Evolutionary conservation across 2,797 vertebrate species (phyloP).

Genomic region (Lycodopsis pacificus): DNA sequence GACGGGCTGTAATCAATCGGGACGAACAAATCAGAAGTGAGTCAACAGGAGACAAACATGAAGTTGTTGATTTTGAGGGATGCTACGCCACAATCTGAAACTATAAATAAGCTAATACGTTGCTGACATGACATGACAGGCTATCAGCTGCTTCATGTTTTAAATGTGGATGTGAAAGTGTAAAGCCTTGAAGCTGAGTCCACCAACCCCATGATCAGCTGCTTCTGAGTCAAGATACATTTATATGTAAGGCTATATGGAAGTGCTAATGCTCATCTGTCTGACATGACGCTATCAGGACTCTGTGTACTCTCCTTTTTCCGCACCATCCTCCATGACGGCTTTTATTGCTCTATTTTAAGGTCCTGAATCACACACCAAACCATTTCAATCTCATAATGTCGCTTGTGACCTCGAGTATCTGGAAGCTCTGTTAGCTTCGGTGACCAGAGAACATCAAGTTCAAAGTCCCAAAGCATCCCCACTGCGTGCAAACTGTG

Average conservation of each 20-base stretch:
- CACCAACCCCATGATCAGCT: neutral
- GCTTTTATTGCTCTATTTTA: slow-evolving; percentile 35
- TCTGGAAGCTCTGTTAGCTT: slow-evolving; percentile 19
- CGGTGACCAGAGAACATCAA: slow-evolving; percentile 14
- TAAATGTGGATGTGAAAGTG: slow-evolving; percentile 11
- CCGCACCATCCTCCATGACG: neutral
- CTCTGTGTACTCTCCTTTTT: slow-evolving; percentile 8
- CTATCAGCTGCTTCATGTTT: slow-evolving; percentile 3
- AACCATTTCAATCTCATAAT: slow-evolving; percentile 56
- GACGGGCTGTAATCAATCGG: neutral
- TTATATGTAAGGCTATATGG: slow-evolving; percentile 2
- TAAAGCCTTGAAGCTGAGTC: slow-evolving; percentile 3
- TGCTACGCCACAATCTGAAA: neutral
- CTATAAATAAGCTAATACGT: neutral
- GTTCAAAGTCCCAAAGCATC: neutral
- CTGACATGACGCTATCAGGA: slow-evolving; percentile 19
- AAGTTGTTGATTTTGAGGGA: neutral
- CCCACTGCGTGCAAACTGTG: neutral
- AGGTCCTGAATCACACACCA: slow-evolving; percentile 36
- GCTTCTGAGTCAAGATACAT: neutral
- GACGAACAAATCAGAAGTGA: neutral
- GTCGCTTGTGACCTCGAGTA: slow-evolving; percentile 42
- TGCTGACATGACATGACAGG: neutral
- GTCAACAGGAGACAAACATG: neutral
- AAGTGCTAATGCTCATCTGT: slow-evolving; percentile 4